phyloP scores from a whole-genome alignment of 2,888 invertebrate species.

The Catonia carolina region DNA sequence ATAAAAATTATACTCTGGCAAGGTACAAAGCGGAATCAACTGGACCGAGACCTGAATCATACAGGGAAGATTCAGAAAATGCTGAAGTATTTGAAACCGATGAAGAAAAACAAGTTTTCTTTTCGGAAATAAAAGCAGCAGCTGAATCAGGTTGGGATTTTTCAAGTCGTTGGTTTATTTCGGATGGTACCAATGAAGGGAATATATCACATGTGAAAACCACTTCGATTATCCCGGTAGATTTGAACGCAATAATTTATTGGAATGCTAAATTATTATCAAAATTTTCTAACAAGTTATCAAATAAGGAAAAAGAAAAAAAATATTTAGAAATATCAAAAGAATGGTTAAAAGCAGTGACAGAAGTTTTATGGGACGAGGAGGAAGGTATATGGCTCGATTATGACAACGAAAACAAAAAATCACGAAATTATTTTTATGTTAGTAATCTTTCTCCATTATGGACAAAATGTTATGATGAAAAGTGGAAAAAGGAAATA shows the following conservation, averaged over 20 bases:
- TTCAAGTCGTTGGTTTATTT: slow-evolving; percentile 70
- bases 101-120: slow-evolving; percentile 52
- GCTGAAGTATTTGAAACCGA: slow-evolving; percentile 45
- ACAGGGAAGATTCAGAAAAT: slow-evolving; percentile 55
- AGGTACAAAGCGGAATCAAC: slow-evolving; percentile 54
- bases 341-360: neutral
- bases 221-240: slow-evolving; percentile 67
- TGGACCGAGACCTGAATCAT: slow-evolving; percentile 67
- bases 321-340: slow-evolving; percentile 43
- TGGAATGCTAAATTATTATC: slow-evolving; percentile 58
- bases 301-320: slow-evolving; percentile 45
- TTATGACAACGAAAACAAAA: slow-evolving; percentile 52
- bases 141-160: slow-evolving; percentile 89
- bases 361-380: slow-evolving; percentile 61
- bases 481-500: slow-evolving; percentile 35
- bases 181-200: slow-evolving; percentile 47
- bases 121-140: slow-evolving; percentile 65
- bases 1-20: slow-evolving; percentile 49
- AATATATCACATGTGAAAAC: slow-evolving; percentile 58
- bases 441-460: slow-evolving; percentile 66
- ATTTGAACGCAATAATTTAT: slow-evolving; percentile 71
- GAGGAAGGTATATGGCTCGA: slow-evolving; percentile 75
- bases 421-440: slow-evolving; percentile 56
- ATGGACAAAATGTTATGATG: slow-evolving; percentile 57
- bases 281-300: slow-evolving; percentile 51